Percentiles rank a stretch among this genome's conserved stretches.
phyloP scores from a whole-genome alignment of 2,888 invertebrate genomes.

The Pristionchus entomophagus region DNA sequence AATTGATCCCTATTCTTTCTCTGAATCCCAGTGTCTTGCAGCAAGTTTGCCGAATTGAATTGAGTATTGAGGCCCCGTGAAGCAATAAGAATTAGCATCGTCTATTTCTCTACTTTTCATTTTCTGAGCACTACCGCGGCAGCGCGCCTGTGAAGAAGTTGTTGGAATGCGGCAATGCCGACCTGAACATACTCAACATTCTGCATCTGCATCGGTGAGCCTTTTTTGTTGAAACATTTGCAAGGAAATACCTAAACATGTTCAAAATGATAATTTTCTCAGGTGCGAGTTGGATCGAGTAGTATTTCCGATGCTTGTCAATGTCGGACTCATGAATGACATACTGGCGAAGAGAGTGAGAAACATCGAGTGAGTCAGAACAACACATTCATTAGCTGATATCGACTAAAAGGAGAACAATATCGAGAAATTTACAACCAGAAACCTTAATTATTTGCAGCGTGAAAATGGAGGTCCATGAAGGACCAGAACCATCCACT shows the following conservation, averaged over 20 bases:
- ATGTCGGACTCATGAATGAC: constrained; percentile 66
- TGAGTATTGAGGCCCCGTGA: background rate
- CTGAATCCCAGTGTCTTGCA: background rate
- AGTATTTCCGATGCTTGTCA: constrained; percentile 66
- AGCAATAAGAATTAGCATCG: background rate
- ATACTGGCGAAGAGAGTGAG: constrained; percentile 54
- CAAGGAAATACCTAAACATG: background rate
- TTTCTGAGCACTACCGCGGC: constrained; percentile 59
- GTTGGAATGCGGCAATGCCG: constrained; percentile 52
- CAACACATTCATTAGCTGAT: too few relatives aligned
- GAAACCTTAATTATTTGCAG: too few relatives aligned
- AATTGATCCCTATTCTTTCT: too few relatives aligned
- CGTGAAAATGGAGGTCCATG: background rate
- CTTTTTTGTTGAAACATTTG: too few relatives aligned
- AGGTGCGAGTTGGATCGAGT: constrained; percentile 65
- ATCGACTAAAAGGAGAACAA: too few relatives aligned
- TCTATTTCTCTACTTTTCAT: too few relatives aligned
- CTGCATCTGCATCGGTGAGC: constrained; percentile 56
- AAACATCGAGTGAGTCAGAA: constrained; percentile 52
- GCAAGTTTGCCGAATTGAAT: background rate
- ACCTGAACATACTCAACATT: constrained; percentile 55
- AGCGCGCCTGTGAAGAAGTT: constrained; percentile 52
- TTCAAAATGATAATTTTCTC: background rate
- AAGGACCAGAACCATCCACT: background rate
- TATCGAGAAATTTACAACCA: too few relatives aligned